Conservation (phyloP, 2,888 invertebrate species). For the Tinea semifulvella region DNA sequence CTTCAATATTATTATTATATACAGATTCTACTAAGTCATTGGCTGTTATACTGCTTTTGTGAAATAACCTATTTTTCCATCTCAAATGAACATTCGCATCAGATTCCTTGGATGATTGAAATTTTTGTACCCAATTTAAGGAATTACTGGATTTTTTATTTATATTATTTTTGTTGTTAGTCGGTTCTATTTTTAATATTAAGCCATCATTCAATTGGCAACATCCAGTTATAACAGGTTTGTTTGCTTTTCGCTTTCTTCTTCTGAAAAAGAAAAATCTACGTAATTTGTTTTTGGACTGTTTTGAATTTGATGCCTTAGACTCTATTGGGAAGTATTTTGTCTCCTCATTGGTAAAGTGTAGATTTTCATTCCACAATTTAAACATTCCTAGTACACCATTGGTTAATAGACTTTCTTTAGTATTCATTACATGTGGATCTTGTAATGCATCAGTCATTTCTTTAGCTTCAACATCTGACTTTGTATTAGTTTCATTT, state of each 20-base stretch:
- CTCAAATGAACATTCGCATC: slow-evolving; percentile 38
- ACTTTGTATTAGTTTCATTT: too few species aligned
- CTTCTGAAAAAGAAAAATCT: slow-evolving; percentile 46
- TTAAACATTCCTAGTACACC: slow-evolving; percentile 47
- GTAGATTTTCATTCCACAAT: slow-evolving; percentile 45
- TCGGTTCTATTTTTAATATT: slow-evolving; percentile 30
- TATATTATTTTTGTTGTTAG: slow-evolving; percentile 25
- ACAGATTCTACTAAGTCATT: slow-evolving; percentile 40
- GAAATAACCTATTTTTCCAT: slow-evolving; percentile 45
- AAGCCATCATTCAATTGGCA: slow-evolving; percentile 45
- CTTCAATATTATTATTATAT: slow-evolving; percentile 37
- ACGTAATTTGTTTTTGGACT: slow-evolving; percentile 26
- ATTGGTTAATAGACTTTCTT: too few species aligned
- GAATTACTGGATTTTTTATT: slow-evolving; percentile 19
- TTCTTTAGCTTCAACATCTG: too few species aligned
- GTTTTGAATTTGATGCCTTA: slow-evolving; percentile 2
- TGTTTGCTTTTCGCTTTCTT: slow-evolving; percentile 32
- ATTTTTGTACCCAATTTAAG: slow-evolving; percentile 36
- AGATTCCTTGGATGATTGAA: slow-evolving; percentile 33
- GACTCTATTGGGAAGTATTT: not conserved
- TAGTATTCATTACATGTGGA: too few species aligned
- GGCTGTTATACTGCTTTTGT: slow-evolving; percentile 42
- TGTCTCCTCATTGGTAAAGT: slow-evolving; percentile 33
- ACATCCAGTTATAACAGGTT: slow-evolving; percentile 39
- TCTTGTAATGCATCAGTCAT: too few species aligned